A percentile compares a stretch with the other conserved stretches of the same genome.
phyloP scores from a whole-genome alignment of 2,797 vertebrate genomes.

The Darevskia mixta region DNA sequence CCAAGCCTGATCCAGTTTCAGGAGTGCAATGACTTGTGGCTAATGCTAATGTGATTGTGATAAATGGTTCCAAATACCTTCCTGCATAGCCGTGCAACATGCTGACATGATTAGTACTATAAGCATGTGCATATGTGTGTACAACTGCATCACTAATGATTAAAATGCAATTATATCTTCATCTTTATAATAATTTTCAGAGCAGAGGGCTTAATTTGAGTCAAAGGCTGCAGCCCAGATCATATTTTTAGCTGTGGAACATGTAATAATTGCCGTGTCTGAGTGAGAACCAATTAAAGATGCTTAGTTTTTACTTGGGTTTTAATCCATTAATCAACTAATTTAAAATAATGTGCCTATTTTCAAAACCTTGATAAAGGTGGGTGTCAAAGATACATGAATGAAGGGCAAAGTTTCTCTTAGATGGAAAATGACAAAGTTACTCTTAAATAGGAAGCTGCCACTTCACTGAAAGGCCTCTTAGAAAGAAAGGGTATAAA shows the following conservation, averaged over 20 bases:
- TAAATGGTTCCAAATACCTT: conserved; percentile 49
- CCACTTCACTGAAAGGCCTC: background rate
- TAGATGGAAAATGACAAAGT: background rate
- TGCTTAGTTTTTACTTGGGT: background rate
- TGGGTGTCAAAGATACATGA: background rate
- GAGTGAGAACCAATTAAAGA: background rate
- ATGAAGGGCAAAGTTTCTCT: background rate
- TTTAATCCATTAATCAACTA: background rate
- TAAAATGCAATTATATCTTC: background rate
- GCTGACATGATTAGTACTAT: background rate
- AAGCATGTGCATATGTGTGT: background rate
- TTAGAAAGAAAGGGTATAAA: too few relatives aligned
- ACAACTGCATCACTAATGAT: conserved; percentile 36
- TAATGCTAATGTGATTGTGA: conserved; percentile 50
- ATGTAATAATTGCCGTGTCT: background rate
- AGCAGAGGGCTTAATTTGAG: conserved; percentile 16
- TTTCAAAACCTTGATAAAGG: background rate
- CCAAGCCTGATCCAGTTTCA: conserved; percentile 37
- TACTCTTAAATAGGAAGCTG: background rate
- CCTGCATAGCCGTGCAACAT: conserved; percentile 34
- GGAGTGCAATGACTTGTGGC: conserved; percentile 41
- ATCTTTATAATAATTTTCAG: conserved; percentile 15
- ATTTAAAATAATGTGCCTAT: background rate
- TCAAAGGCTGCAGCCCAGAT: background rate
- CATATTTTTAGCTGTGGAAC: background rate